A percentile compares a stretch with the other conserved stretches of the same genome.
Evolutionary conservation across 2,797 vertebrate species (phyloP).

Genomic region (Lepidocolaptes lacrymiger): DNA sequence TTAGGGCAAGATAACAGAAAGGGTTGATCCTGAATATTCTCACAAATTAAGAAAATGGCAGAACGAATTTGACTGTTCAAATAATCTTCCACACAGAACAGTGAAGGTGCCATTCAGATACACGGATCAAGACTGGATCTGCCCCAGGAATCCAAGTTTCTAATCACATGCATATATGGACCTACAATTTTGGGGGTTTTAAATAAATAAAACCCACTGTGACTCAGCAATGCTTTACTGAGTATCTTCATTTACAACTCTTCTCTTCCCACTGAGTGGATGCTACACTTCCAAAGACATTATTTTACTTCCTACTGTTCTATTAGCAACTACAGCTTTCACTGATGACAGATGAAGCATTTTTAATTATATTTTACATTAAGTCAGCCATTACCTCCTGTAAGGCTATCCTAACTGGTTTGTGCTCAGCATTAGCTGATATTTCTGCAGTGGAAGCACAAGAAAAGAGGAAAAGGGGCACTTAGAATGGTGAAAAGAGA

Average conservation of each 20-base stretch:
- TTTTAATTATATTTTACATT: background rate
- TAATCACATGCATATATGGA: background rate
- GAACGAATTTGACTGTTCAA: background rate
- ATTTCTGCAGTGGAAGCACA: background rate
- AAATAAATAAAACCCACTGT: background rate
- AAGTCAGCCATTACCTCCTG: background rate
- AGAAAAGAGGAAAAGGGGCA: background rate
- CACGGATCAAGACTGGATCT: background rate
- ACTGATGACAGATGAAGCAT: background rate
- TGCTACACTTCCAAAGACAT: background rate
- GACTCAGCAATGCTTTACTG: background rate
- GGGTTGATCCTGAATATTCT: background rate
- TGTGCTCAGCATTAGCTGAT: background rate
- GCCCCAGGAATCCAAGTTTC: background rate
- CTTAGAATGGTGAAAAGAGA: background rate
- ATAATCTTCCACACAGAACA: background rate
- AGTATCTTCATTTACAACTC: background rate
- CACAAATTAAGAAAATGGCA: background rate
- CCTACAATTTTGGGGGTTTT: background rate
- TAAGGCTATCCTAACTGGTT: background rate
- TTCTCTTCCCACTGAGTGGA: background rate
- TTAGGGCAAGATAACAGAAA: background rate
- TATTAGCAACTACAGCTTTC: slow-evolving; percentile 10
- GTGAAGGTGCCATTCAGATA: background rate
- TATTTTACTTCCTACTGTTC: slow-evolving; percentile 5